Conservation (phyloP, 2,113 vertebrate species). For the Proterorhinus semilunaris region DNA sequence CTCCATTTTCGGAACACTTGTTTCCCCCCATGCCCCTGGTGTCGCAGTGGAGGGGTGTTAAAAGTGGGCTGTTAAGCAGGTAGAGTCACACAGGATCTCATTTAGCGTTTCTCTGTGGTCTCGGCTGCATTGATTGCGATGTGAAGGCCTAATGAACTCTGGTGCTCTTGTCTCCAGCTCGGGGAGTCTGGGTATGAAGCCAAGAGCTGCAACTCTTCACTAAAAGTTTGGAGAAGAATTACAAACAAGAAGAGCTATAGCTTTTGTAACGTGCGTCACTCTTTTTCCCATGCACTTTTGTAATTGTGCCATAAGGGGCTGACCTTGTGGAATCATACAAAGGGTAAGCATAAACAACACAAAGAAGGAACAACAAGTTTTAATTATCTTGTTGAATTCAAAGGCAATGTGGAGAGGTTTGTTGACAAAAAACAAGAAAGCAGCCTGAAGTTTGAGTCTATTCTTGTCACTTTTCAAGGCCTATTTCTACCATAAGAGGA, state of each 20-base stretch:
- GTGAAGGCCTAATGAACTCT: conserved; percentile 72
- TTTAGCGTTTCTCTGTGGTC: conserved; percentile 66
- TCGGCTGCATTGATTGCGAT: conserved; percentile 71
- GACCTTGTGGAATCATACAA: conserved; percentile 52
- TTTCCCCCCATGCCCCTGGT: conserved; percentile 24
- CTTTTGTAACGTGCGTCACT: conserved; percentile 23
- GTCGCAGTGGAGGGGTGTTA: conserved; percentile 33
- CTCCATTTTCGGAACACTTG: conserved; percentile 9
- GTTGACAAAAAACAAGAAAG: conserved; percentile 9
- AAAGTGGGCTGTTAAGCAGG: conserved; percentile 63
- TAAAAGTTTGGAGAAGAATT: conserved; percentile 39
- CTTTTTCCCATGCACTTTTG: background rate
- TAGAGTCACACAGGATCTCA: conserved; percentile 72
- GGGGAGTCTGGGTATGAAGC: conserved; percentile 41
- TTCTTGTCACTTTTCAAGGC: conserved; percentile 7
- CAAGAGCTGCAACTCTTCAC: conserved; percentile 42
- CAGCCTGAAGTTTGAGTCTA: background rate
- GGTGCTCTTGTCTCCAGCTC: conserved; percentile 47
- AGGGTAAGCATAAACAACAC: conserved; percentile 3
- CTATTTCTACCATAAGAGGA: conserved; percentile 5
- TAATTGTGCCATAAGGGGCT: conserved; percentile 17
- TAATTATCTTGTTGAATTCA: conserved; percentile 42
- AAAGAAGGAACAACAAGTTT: conserved; percentile 40
- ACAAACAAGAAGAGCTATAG: conserved; percentile 31
- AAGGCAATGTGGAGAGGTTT: conserved; percentile 12